Base-by-base conservation (phyloP, 2,113 vertebrate species). In the Ailurus styani region DNA sequence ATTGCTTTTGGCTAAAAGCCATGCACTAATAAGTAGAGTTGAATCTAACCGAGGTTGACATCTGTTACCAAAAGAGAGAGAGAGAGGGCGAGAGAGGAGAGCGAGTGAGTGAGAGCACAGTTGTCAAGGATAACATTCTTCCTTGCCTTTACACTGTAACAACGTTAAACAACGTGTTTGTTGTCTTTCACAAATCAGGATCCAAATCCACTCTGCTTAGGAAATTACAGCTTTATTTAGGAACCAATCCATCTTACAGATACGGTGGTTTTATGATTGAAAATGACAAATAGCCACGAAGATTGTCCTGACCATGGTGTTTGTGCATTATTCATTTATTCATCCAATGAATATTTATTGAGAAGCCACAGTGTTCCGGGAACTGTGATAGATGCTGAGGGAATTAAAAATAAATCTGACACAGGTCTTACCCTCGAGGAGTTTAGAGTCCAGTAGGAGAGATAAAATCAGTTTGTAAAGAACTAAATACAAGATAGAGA, bases 1-100 rank as follows among this genome's bases (percentile, higher is more conserved):
- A 98, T 98, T 98, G 98, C 98, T 99, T 99, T 99, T 99, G 98
- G 98, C 98, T 98, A 98, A 98, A 98, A 98, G 98, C 98, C 98
- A 98, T 96, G 97, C 96, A 98, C 98, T 99, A 98, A 98, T 99
- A 98, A 99, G 97, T 98, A 97, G 97, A 98, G 94, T 98, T 98
- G 97, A 98, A 97, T 98, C 93, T 99, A 99, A 99, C 98, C 70
- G 31, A 97, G 86, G 97, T 98, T 99, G 99, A 98, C 98, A 98
- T 98, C 98, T 99, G 98, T 96, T 98, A 92, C 90, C 50, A 47
- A 84, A 95, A 94, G 89, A 87, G 68, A 92, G 77, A 64, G 52
- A 93, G 97, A 34, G 27, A 62, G 29, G 37, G n/a, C 72, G n/a
- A 64, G 77, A 87, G 66, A 72, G 73, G 45, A 75, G n/a, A 52